Evolutionary conservation across 2,888 invertebrate species (phyloP).

Genomic region (Hydrotaea diabolus): DNA sequence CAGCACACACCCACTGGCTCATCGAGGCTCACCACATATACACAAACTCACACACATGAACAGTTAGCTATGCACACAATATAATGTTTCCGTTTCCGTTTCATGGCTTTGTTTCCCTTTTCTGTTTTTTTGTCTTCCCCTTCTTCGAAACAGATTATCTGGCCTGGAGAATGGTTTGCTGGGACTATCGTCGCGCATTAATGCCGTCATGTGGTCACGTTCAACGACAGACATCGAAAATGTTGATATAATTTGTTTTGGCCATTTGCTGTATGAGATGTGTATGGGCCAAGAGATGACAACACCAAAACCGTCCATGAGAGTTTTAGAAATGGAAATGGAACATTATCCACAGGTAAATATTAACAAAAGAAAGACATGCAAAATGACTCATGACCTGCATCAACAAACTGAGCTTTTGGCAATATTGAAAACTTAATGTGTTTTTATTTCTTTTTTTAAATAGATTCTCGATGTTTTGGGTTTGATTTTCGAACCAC

Average conservation of each 20-base stretch:
- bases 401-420: too few relatives aligned
- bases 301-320: conserved; percentile 87
- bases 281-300: conserved; percentile 91
- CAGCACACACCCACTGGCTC: neutral
- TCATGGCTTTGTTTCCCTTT: conserved; percentile 5
- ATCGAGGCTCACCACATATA: neutral
- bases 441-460: neutral
- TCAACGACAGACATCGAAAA: conserved; percentile 81
- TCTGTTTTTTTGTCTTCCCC: neutral
- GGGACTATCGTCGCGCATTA: conserved; percentile 84
- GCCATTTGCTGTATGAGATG: conserved; percentile 95
- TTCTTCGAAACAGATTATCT: conserved; percentile 84
- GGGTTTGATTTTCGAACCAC: conserved; percentile 88
- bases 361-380: conserved; percentile 57
- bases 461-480: conserved; percentile 88
- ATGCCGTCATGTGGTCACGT: conserved; percentile 82
- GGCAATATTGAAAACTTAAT: too few relatives aligned
- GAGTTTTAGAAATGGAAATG: conserved; percentile 87
- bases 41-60: neutral
- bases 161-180: conserved; percentile 93
- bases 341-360: conserved; percentile 87
- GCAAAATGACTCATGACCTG: too few relatives aligned
- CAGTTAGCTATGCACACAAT: neutral
- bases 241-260: conserved; percentile 88
- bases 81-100: neutral